Percentiles rank a stretch among this genome's conserved stretches.
Evolutionary conservation across 1,140 invertebrate genomes (phyloP).

Genomic region (Tetramorium alpestre): DNA sequence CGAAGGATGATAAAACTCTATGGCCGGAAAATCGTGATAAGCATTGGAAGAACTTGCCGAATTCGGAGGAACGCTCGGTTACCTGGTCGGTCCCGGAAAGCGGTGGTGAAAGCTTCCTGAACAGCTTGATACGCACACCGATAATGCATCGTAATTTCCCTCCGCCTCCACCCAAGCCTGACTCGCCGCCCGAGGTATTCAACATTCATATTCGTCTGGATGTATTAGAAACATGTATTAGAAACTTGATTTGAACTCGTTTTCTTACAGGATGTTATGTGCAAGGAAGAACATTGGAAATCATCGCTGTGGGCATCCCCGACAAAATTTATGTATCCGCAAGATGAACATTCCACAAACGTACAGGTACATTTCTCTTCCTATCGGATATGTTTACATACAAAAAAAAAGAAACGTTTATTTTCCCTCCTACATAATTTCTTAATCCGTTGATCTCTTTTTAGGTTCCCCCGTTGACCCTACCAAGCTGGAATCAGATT

Average conservation of each 20-base stretch:
- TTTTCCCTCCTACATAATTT: not conserved
- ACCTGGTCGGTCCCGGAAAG: constrained; percentile 76
- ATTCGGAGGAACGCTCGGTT: constrained; percentile 63
- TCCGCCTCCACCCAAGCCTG: constrained; percentile 77
- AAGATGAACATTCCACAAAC: constrained; percentile 75
- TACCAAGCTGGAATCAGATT: constrained; percentile 79
- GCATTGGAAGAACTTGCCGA: constrained; percentile 73
- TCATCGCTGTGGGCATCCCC: constrained; percentile 83
- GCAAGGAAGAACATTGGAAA: constrained; percentile 76
- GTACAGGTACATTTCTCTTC: constrained; percentile 74
- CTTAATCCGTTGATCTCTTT: not conserved
- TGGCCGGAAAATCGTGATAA: constrained; percentile 70
- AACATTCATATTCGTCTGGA: not conserved
- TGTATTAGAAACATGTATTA: too few species aligned
- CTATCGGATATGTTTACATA: not conserved
- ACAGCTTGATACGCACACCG: constrained; percentile 76
- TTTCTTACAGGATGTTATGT: not conserved
- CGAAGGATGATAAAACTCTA: constrained; percentile 62
- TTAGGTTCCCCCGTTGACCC: constrained; percentile 80
- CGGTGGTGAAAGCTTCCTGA: constrained; percentile 75
- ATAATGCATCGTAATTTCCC: constrained; percentile 71
- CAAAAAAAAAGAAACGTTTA: constrained; percentile 9
- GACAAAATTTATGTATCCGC: constrained; percentile 77
- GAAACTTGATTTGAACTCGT: too few species aligned
- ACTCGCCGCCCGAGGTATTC: constrained; percentile 77